phyloP scores from a whole-genome alignment of 2,113 vertebrate genomes.

The Pseudopodoces humilis region DNA sequence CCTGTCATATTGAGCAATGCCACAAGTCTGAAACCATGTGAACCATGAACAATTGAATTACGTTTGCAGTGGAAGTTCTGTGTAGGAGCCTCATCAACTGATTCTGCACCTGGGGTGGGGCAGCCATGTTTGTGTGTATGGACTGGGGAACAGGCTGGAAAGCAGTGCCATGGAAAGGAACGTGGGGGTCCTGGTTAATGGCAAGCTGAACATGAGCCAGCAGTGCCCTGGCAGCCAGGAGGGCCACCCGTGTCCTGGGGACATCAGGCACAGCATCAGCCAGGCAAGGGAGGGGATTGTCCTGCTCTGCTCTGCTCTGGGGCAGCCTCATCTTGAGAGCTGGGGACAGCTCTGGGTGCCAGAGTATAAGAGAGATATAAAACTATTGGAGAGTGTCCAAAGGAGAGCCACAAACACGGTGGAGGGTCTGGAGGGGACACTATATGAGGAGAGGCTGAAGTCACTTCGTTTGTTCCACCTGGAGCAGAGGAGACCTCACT shows the following conservation, averaged over 20 bases:
- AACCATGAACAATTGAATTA: not conserved
- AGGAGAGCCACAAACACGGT: rapidly evolving
- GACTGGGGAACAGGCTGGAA: not conserved
- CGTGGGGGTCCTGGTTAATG: rapidly evolving
- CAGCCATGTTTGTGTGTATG: not conserved
- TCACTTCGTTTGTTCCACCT: not conserved
- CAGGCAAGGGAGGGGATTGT: not conserved
- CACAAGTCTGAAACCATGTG: not conserved
- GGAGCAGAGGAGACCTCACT: not conserved
- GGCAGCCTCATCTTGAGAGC: rapidly evolving
- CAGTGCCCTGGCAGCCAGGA: not conserved
- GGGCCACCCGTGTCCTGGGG: rapidly evolving
- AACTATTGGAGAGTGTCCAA: not conserved
- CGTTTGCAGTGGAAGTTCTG: not conserved
- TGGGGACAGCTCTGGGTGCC: not conserved
- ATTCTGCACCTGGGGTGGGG: not conserved
- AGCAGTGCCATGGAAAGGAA: not conserved
- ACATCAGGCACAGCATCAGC: not conserved
- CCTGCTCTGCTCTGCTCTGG: not conserved
- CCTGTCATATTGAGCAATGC: not conserved
- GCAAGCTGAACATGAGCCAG: rapidly evolving
- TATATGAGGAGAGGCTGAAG: rapidly evolving
- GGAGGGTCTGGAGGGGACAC: not conserved
- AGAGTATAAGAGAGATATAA: rapidly evolving
- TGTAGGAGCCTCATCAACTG: not conserved